Evolutionary conservation across 2,888 invertebrate genomes (phyloP).

Genomic region (Macrosiphum euphorbiae): DNA sequence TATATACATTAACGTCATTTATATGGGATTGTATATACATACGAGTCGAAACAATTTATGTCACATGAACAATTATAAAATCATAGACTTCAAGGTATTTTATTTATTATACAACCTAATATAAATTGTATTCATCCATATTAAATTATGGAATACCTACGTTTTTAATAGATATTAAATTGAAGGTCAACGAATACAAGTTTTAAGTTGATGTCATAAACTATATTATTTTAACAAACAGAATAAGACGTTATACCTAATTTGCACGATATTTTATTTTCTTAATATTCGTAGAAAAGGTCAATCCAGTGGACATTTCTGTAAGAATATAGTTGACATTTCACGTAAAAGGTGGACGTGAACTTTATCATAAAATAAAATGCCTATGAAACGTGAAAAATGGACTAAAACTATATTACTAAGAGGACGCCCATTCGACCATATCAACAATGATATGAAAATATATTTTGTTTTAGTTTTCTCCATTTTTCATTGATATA

Average conservation of each 20-base stretch:
- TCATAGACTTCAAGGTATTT: not conserved
- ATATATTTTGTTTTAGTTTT: not conserved
- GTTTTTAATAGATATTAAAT: not conserved
- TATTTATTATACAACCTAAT: not conserved
- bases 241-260: slow-evolving; percentile 13
- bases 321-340: slow-evolving; percentile 62
- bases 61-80: not conserved
- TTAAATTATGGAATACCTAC: not conserved
- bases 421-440: slow-evolving; percentile 29
- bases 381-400: not conserved
- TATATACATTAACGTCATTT: not conserved
- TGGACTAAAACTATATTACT: not conserved
- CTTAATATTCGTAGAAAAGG: slow-evolving; percentile 54
- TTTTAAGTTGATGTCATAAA: not conserved
- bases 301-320: slow-evolving; percentile 60
- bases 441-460: slow-evolving; percentile 10
- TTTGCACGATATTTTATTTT: slow-evolving; percentile 46
- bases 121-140: not conserved
- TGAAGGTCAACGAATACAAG: not conserved
- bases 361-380: slow-evolving; percentile 55
- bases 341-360: slow-evolving; percentile 48
- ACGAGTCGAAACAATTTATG: not conserved
- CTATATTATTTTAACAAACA: not conserved
- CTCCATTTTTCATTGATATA: not conserved
- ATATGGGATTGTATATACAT: not conserved